These are phyloP conservation scores for Sitta europaea DNA, from an alignment of 2,113 vertebrate genomes.

Conservation along the genomic window DNA sequence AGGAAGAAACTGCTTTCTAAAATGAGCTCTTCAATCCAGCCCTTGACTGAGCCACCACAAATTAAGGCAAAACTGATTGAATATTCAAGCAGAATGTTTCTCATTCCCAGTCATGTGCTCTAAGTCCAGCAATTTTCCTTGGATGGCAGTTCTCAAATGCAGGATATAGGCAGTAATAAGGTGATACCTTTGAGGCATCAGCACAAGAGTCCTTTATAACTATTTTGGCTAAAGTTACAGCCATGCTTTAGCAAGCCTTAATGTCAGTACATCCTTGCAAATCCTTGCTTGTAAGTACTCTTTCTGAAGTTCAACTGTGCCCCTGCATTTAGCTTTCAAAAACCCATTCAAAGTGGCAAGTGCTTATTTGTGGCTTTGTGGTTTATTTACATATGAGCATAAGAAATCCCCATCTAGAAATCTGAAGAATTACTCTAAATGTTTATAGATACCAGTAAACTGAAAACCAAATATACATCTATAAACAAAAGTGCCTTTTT, in stretches of 20 bases:
- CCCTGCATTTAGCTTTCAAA: neutral
- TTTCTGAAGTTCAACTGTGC: neutral
- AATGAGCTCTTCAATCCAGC: neutral
- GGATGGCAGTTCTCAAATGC: neutral
- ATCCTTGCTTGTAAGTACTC: neutral
- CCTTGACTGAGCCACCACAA: neutral
- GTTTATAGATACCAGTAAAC: neutral
- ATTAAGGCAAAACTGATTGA: neutral
- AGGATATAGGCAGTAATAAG: neutral
- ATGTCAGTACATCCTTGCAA: neutral
- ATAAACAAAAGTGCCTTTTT: neutral
- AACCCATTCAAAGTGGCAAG: neutral
- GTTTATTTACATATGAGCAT: slow-evolving; percentile 41
- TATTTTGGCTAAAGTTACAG: neutral
- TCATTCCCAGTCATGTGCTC: neutral
- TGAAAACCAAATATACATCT: slow-evolving; percentile 52
- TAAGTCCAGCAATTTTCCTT: neutral
- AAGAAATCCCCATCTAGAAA: neutral
- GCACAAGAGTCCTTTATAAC: neutral
- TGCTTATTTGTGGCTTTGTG: slow-evolving; percentile 7
- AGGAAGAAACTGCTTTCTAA: neutral
- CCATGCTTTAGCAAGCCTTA: neutral
- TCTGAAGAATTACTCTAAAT: neutral
- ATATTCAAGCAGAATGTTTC: neutral
- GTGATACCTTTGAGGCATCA: neutral